These are phyloP conservation scores for Echeneis naucrates DNA, from an alignment of 2,797 vertebrate genomes.

Conservation along the genomic window DNA sequence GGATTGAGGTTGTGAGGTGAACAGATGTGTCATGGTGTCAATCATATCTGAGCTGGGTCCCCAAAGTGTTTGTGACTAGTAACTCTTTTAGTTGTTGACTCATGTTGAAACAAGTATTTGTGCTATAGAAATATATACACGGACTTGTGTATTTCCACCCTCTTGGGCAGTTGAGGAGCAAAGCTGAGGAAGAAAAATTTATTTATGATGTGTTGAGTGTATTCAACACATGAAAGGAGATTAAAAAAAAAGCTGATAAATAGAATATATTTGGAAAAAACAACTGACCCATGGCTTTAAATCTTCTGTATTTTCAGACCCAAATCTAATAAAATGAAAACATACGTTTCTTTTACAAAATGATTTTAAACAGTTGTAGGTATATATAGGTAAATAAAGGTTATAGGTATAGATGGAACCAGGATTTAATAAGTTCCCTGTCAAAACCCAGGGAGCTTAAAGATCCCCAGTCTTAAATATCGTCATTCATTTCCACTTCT, in stretches of 20 bases:
- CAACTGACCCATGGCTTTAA: conserved; percentile 6
- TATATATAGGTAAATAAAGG: too few species aligned
- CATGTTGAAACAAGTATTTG: conserved; percentile 39
- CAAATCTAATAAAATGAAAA: conserved; percentile 2
- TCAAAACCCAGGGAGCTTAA: not conserved
- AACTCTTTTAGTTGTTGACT: conserved; percentile 25
- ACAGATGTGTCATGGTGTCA: conserved; percentile 68
- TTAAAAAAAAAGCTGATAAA: not conserved
- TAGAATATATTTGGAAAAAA: conserved; percentile 9
- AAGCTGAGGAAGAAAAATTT: not conserved
- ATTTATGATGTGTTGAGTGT: too few species aligned
- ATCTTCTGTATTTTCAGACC: not conserved
- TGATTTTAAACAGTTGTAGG: too few species aligned
- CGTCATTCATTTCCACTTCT: not conserved
- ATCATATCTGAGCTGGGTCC: conserved; percentile 52
- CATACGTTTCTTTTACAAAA: too few species aligned
- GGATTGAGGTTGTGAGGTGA: conserved; percentile 74
- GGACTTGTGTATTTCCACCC: conserved; percentile 40
- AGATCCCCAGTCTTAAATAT: not conserved
- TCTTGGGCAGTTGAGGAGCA: conserved; percentile 16
- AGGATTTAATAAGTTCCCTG: conserved; percentile 7
- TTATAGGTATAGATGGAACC: too few species aligned
- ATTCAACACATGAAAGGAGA: not conserved
- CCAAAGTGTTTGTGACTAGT: conserved; percentile 66
- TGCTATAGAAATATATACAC: conserved; percentile 28